These are phyloP conservation scores for Chrysomela aeneicollis DNA, from an alignment of 2,888 invertebrate species.

Conservation along the genomic window DNA sequence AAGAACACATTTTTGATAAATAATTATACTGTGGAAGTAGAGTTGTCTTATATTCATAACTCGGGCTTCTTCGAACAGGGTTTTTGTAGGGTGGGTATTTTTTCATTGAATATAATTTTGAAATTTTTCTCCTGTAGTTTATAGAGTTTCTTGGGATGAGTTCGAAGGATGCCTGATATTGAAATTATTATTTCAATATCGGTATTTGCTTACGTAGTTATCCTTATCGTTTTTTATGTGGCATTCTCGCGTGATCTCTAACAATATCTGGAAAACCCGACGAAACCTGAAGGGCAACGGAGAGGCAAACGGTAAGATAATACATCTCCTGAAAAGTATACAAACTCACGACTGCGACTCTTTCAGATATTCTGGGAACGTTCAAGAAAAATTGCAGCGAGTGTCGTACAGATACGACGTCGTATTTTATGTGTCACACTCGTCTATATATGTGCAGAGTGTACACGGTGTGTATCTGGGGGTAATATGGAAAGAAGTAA, in stretches of 20 bases:
- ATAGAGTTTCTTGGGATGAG: too few species aligned
- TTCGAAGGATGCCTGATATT: too few species aligned
- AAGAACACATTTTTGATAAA: too few species aligned
- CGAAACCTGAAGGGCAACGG: not conserved
- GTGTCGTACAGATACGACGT: constrained; percentile 5
- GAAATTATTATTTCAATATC: too few species aligned
- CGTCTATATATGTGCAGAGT: not conserved
- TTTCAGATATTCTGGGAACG: constrained; percentile 1
- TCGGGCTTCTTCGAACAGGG: too few species aligned
- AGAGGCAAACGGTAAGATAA: not conserved
- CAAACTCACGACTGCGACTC: constrained; percentile 4
- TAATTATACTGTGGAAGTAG: too few species aligned
- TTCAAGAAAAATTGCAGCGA: constrained; percentile 5
- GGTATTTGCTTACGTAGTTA: too few species aligned
- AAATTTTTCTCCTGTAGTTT: too few species aligned
- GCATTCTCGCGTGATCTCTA: not conserved
- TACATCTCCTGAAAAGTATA: not conserved
- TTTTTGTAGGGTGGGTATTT: too few species aligned
- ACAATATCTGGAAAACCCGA: not conserved
- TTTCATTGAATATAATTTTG: too few species aligned
- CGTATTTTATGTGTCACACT: constrained; percentile 4
- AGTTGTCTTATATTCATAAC: too few species aligned
- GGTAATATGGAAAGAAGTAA: not conserved
- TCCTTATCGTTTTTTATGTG: not conserved
- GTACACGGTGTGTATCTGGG: not conserved